phyloP scores from a whole-genome alignment of 1,140 invertebrate species.

The Drosophila aff. region DNA sequence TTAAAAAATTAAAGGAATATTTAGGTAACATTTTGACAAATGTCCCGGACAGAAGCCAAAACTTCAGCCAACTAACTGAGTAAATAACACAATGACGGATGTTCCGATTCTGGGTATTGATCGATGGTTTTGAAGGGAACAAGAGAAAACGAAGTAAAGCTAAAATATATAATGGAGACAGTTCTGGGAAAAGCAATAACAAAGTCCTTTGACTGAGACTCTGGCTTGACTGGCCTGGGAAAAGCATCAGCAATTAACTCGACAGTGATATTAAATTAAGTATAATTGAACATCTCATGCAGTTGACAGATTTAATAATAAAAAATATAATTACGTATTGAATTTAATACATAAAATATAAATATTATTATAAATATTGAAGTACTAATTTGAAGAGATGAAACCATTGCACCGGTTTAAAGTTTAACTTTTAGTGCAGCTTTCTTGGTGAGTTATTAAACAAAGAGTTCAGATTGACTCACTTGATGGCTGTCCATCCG shows the following conservation, averaged over 20 bases:
- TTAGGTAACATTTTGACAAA: conserved; percentile 30
- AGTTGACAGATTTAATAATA: background rate
- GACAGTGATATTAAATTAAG: background rate
- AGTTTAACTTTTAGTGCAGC: too few relatives aligned
- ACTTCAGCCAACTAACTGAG: conserved; percentile 15
- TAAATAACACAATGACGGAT: conserved; percentile 19
- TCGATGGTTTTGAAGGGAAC: conserved; percentile 12
- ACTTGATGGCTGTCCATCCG: too few relatives aligned
- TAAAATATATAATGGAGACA: background rate
- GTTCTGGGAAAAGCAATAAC: conserved; percentile 4
- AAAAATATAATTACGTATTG: too few relatives aligned
- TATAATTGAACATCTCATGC: background rate
- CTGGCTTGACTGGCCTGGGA: background rate
- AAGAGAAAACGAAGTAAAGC: background rate
- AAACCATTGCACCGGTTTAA: too few relatives aligned
- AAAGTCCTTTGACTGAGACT: background rate
- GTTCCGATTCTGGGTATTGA: conserved; percentile 14
- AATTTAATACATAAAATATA: background rate
- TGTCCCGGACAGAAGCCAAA: conserved; percentile 8
- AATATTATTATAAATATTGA: too few relatives aligned
- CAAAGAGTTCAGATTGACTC: background rate
- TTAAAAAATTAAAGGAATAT: conserved; percentile 12
- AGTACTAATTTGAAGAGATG: too few relatives aligned
- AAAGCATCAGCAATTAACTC: background rate
- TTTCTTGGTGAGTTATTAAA: background rate